Base-by-base conservation (phyloP, 2,888 invertebrate genomes). In the Caenorhabditis panamensis region DNA sequence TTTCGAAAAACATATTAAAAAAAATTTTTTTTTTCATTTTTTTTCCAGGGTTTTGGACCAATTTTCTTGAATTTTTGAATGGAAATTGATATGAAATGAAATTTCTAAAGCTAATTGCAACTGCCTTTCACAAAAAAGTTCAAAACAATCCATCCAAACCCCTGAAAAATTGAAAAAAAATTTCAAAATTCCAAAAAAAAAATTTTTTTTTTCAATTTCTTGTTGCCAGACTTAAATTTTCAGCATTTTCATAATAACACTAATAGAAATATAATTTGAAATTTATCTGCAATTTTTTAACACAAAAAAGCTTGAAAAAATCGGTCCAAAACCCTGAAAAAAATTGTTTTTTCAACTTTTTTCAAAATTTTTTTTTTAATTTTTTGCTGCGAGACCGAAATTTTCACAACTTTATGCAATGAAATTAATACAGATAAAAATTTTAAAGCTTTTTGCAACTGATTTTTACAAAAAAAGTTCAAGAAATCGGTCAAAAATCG, bases 61-160 rank as follows among this genome's bases (percentile, higher is more conserved):
- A n/a, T n/a, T n/a, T n/a, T n/a, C n/a, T n/a, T 56, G 8, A 26
- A n/a, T 20, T 16, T 26, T 5, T 20, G 11, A 22, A 56, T 56
- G 56, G 16, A 26, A 56, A 18, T 6, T 11, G 51, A 37, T 6
- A 44, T 44, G 22, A 53, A 6, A 4, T 5, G 24, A 53, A 22
- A 20, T 61, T 61, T 61, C 61, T 4, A 44, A 44, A 44, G 13
- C 9, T 31, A 31, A 9, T 31, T 31, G n/a, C n/a, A n/a, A n/a
- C n/a, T n/a, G n/a, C n/a, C n/a, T n/a, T n/a, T n/a, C n/a, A n/a
- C n/a, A 37, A 37, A 37, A 16, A 36, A 37, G 31, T 37, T 5
- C 36, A 41, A 18, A 24, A 56, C 13, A 3, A 3, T 44, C 2
- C 44, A n/a, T n/a, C n/a, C n/a, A n/a, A n/a, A n/a, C n/a, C n/a